Evolutionary conservation across 2,113 vertebrate species (phyloP).

Genomic region (Pseudopipra pipra): DNA sequence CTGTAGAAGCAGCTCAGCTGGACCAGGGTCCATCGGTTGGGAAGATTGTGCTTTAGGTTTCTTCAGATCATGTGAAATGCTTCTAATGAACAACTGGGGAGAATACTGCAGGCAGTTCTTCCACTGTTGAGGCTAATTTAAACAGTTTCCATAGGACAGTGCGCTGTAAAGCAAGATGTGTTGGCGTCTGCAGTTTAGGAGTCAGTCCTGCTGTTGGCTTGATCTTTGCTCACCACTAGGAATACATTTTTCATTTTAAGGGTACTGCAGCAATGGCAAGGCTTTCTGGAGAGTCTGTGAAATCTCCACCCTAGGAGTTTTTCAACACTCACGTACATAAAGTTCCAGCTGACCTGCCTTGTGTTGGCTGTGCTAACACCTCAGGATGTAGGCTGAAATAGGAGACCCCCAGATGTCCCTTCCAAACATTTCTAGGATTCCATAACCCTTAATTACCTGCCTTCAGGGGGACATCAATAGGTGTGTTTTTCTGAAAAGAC

Average conservation of each 20-base stretch:
- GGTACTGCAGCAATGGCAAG: neutral
- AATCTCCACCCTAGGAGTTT: neutral
- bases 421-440: neutral
- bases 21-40: neutral
- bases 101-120: neutral
- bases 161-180: fast-evolving
- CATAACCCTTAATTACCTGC: neutral
- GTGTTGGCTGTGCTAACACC: neutral
- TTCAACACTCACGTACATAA: neutral
- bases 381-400: neutral
- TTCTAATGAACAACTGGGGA: neutral
- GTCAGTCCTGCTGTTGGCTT: neutral
- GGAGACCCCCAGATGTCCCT: neutral
- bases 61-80: neutral
- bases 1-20: neutral
- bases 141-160: neutral
- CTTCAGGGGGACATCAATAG: neutral
- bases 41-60: neutral
- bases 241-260: neutral
- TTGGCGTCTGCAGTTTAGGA: neutral
- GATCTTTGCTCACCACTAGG: neutral
- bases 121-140: neutral
- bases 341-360: neutral
- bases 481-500: neutral
- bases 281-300: neutral